Percentiles rank a stretch among this genome's conserved stretches.
Conservation (phyloP, 2,113 vertebrate genomes). For the Eretmochelys imbricata region DNA sequence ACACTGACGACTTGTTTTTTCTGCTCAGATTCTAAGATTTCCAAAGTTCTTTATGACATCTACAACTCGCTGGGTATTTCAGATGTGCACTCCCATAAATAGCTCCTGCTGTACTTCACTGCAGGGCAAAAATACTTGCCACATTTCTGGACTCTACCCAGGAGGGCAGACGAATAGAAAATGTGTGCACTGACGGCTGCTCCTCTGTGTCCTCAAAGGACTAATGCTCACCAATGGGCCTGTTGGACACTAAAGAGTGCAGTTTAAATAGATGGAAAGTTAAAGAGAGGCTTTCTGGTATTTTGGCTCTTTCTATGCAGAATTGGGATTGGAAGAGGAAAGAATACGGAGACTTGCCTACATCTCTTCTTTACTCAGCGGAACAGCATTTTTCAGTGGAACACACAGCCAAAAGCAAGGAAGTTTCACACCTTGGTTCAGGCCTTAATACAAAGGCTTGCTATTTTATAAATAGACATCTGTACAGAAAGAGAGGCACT, state of each 20-base stretch:
- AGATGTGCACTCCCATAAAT: background rate
- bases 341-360: background rate
- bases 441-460: conserved; percentile 14
- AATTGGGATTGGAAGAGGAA: background rate
- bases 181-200: background rate
- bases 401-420: background rate
- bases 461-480: conserved; percentile 20
- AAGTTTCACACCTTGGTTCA: background rate
- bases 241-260: background rate
- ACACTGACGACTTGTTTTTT: background rate
- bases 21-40: background rate
- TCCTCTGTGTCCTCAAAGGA: background rate
- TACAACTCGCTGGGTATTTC: background rate
- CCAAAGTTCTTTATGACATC: background rate
- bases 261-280: background rate
- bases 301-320: background rate
- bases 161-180: background rate
- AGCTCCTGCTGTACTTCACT: background rate
- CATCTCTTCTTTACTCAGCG: background rate
- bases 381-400: background rate
- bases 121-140: background rate
- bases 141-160: background rate
- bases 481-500: background rate
- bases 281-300: background rate
- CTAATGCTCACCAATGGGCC: background rate